Evolutionary conservation across 2,888 invertebrate species (phyloP).

Genomic region (Sclerodermus sp.): DNA sequence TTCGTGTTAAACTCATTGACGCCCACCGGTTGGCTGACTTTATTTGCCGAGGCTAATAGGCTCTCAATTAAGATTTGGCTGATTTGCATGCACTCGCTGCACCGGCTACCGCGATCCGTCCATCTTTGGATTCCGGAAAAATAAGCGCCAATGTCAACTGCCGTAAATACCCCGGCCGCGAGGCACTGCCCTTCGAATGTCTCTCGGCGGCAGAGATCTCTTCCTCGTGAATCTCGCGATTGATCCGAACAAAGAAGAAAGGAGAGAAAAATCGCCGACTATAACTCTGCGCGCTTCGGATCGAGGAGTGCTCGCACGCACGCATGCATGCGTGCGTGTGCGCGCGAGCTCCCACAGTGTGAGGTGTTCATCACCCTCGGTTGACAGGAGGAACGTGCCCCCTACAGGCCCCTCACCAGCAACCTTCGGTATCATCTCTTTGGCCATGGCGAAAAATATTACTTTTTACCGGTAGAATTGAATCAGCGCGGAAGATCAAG

Average conservation of each 20-base stretch:
- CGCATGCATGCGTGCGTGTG: constrained; percentile 9
- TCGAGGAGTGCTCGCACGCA: neutral
- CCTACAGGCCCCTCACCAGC: constrained; percentile 12
- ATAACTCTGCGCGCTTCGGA: no score
- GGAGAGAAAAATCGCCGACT: no score
- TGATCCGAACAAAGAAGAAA: no score
- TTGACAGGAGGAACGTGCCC: constrained; percentile 54
- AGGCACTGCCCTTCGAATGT: no score
- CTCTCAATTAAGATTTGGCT: constrained; percentile 27
- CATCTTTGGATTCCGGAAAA: no score
- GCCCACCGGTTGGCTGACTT: constrained; percentile 10
- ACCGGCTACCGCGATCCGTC: no score
- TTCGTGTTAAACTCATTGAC: constrained; percentile 30
- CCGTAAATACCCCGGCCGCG: no score
- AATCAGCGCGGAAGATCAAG: neutral
- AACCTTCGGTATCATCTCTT: constrained; percentile 8
- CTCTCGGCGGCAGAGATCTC: no score
- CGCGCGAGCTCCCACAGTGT: constrained; percentile 47
- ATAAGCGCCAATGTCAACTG: no score
- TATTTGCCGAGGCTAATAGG: constrained; percentile 31
- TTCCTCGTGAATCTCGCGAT: no score
- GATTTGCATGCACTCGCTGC: constrained; percentile 1
- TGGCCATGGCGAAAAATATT: constrained; percentile 6
- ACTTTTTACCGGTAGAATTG: constrained; percentile 1
- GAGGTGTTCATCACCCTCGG: constrained; percentile 56